phyloP scores from a whole-genome alignment of 2,797 vertebrate species.

The Intellagama lesueurii region DNA sequence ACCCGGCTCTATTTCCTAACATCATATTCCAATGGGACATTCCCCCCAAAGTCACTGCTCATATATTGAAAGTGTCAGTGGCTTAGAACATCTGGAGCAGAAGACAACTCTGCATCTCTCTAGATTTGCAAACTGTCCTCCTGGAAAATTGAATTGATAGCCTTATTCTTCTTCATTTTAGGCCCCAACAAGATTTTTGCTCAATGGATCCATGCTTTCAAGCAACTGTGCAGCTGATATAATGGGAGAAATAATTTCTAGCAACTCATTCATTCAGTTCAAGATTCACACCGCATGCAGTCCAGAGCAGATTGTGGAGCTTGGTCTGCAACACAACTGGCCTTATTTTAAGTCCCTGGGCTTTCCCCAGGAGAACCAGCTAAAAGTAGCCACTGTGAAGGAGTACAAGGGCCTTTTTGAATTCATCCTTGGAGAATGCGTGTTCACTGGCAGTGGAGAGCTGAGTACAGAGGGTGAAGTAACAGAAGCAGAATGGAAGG shows the following conservation, averaged over 20 bases:
- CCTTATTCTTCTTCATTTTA: conserved; percentile 57
- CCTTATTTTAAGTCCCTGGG: conserved; percentile 72
- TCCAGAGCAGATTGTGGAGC: conserved; percentile 66
- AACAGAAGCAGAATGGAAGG: conserved; percentile 66
- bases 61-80: neutral
- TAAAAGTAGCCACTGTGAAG: conserved; percentile 66
- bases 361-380: conserved; percentile 70
- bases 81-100: neutral
- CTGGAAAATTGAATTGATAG: conserved; percentile 10
- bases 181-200: conserved; percentile 70
- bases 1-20: too few species aligned
- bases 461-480: conserved; percentile 47
- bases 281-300: conserved; percentile 61
- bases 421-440: conserved; percentile 79
- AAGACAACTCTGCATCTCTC: neutral
- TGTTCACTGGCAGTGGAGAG: conserved; percentile 70
- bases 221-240: conserved; percentile 68
- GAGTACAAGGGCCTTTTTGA: conserved; percentile 59
- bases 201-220: conserved; percentile 77
- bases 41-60: neutral
- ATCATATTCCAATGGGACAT: too few species aligned
- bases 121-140: neutral
- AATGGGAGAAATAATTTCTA: conserved; percentile 63
- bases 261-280: conserved; percentile 61
- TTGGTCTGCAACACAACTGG: conserved; percentile 75